These are phyloP conservation scores for Anadara kagoshimensis DNA, from an alignment of 1,140 invertebrate species.

Conservation along the genomic window DNA sequence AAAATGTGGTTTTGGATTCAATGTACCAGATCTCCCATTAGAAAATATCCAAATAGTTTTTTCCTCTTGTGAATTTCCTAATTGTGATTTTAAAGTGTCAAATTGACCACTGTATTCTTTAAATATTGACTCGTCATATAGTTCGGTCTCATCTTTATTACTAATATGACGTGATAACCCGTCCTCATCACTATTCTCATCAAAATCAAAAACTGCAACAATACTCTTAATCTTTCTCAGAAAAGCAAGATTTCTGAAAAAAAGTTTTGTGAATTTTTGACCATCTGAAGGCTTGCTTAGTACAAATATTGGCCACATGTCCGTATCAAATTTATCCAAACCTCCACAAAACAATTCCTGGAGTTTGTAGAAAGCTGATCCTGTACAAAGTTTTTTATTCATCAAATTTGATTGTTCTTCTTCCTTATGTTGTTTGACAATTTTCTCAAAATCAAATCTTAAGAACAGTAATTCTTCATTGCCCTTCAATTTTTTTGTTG, in stretches of 20 bases:
- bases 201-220: conserved; percentile 33
- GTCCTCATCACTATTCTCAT: conserved; percentile 17
- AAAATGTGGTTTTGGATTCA: not conserved
- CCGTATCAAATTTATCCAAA: conserved; percentile 2
- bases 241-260: conserved; percentile 13
- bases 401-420: not conserved
- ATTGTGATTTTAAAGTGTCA: not conserved
- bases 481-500: not conserved
- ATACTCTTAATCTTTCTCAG: conserved; percentile 9
- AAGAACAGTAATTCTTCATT: conserved; percentile 6
- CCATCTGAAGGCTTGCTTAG: conserved; percentile 16
- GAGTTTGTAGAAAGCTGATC: conserved; percentile 3
- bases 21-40: conserved; percentile 23
- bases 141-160: conserved; percentile 6
- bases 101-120: not conserved
- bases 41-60: conserved; percentile 38
- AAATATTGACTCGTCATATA: conserved; percentile 22
- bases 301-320: conserved; percentile 22
- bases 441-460: not conserved
- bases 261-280: conserved; percentile 10
- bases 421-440: not conserved
- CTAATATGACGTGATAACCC: conserved; percentile 5
- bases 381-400: not conserved
- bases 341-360: conserved; percentile 8
- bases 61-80: conserved; percentile 6